Conservation (phyloP, 2,888 invertebrate species). For the Yponomeuta plumbellus region DNA sequence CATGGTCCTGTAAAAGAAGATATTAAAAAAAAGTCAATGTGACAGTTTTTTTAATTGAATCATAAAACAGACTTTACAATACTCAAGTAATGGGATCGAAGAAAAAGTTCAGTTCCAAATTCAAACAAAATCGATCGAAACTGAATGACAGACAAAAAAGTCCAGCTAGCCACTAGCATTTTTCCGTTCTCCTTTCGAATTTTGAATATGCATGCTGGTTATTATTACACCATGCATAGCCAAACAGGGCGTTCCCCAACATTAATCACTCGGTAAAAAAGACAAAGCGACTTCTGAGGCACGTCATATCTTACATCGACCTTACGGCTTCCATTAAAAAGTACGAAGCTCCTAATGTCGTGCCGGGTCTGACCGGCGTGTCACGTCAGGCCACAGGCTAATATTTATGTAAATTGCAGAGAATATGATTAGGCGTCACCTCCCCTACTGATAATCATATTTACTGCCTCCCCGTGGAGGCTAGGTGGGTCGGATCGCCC, state of each 20-base stretch:
- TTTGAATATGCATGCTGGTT: conserved; percentile 9
- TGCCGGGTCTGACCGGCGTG: conserved; percentile 7
- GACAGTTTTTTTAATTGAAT: too few species aligned
- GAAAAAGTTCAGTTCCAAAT: background rate
- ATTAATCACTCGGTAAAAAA: conserved; percentile 75
- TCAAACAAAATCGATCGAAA: background rate
- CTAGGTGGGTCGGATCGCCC: background rate
- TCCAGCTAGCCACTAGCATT: background rate
- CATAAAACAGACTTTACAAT: too few species aligned
- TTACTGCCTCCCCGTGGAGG: conserved; percentile 48
- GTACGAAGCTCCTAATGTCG: conserved; percentile 19
- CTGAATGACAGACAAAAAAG: background rate
- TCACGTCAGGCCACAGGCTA: conserved; percentile 67
- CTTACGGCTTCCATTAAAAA: conserved; percentile 49
- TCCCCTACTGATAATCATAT: conserved; percentile 75
- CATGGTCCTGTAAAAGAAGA: too few species aligned
- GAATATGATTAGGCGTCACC: conserved; percentile 76
- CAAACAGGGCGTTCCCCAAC: conserved; percentile 45
- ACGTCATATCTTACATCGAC: conserved; percentile 61
- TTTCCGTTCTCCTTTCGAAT: conserved; percentile 5
- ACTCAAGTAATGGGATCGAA: background rate
- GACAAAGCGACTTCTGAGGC: conserved; percentile 61
- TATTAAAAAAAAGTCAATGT: too few species aligned
- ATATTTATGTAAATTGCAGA: conserved; percentile 76
- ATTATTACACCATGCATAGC: conserved; percentile 44